Conservation (phyloP, 2,797 vertebrate genomes). For the Trichosurus vulpecula region DNA sequence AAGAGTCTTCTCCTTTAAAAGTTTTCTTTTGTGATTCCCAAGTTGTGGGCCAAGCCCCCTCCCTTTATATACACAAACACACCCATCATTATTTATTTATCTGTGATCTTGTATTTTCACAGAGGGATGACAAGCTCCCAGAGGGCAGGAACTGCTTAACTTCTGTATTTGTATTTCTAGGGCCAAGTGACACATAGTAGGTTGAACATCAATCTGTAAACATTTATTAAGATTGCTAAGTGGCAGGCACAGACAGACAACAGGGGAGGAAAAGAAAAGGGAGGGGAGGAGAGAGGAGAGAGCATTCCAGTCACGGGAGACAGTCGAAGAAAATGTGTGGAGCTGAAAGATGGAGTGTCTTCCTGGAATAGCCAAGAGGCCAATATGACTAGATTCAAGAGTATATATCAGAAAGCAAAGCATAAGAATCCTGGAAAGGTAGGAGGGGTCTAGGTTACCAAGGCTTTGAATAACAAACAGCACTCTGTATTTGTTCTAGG, state of each 20-base stretch:
- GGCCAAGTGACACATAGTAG: neutral
- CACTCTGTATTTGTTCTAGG: neutral
- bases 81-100: neutral
- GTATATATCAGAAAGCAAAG: neutral
- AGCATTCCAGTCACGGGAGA: too few species aligned
- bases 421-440: neutral
- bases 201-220: neutral
- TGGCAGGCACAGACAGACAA: neutral
- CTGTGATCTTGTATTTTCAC: neutral
- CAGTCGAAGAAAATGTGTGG: too few species aligned
- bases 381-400: neutral
- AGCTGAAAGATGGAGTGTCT: too few species aligned
- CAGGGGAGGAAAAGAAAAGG: too few species aligned
- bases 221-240: neutral
- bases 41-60: neutral
- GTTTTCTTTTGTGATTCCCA: neutral
- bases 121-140: neutral
- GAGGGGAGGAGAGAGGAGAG: too few species aligned
- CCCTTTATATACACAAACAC: neutral
- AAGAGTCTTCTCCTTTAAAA: neutral
- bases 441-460: neutral
- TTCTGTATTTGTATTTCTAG: neutral
- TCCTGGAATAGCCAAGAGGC: too few species aligned
- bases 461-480: neutral
- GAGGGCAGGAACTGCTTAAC: neutral